Evolutionary conservation across 2,113 vertebrate species (phyloP), one percentile per base, ranked within the genome.

Genomic region (Boleophthalmus pectinirostris): DNA sequence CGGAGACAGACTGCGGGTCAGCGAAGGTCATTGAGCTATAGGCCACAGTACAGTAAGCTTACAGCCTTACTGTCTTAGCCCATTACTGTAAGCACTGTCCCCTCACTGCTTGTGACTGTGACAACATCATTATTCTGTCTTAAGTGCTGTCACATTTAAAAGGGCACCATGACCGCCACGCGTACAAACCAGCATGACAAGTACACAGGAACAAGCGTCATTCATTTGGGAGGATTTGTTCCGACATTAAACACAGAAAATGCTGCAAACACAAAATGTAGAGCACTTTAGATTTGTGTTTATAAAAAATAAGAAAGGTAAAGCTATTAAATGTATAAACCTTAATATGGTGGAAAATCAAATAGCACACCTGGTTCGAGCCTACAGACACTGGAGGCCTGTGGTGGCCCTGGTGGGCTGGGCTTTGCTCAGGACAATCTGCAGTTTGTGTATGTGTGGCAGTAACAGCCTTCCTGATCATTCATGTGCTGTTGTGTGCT

Each of bases 11-110:
- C 21, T 67, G 49, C 46, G 20, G 29, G 77, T 70, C 60, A 58
- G 54, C 79, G 79, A 83, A 88, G 77, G 81, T 90, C 81, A 82
- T 68, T 71, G 49, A 54, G 38, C 76, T 51, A 43, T 66, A 66
- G 73, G 7, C 18, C 24, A 15, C 56, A 15, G 56, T 25, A 78
- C 75, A 69, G 21, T 45, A 73, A 71, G 77, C 68, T 82, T 79
- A 72, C 60, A 20, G 74, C 63, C 68, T 76, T 58, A 65, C 47
- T 64, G 72, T 80, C 74, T 67, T 60, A 68, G 68, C 70, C 74
- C 29, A 75, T 77, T 66, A 77, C 53, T 75, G 45, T 71, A 68
- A 71, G 70, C 38, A 45, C 60, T 56, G 49, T 58, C 35, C 78
- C 51, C 76, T 72, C 20, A 51, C 33, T 35, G 5, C 29, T 38